Conservation (phyloP, 2,113 vertebrate genomes). For the Andinoacara biseriatus region DNA sequence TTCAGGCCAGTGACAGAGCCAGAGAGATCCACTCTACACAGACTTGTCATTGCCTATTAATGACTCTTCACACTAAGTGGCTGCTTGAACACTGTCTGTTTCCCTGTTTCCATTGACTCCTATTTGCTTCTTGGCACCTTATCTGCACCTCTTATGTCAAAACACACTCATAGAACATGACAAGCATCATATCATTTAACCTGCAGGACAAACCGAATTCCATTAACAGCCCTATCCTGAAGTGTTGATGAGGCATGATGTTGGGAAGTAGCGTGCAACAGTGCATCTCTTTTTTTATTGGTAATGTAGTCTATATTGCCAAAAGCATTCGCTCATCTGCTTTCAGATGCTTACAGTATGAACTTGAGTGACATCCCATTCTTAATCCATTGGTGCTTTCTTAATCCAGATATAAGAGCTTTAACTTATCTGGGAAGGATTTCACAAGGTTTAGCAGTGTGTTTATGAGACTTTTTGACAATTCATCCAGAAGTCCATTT, state of each 20-base stretch:
- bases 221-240: slow-evolving; percentile 18
- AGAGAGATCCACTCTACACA: slow-evolving; percentile 33
- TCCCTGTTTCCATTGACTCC: slow-evolving; percentile 47
- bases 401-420: no score
- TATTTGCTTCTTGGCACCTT: slow-evolving; percentile 52
- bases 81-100: slow-evolving; percentile 36
- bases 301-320: not conserved
- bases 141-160: slow-evolving; percentile 38
- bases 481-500: no score
- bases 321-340: no score
- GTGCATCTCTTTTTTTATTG: not conserved
- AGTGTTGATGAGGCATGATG: slow-evolving; percentile 14
- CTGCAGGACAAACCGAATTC: slow-evolving; percentile 19
- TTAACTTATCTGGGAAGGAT: no score
- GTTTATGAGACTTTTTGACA: no score
- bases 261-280: not conserved
- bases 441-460: no score
- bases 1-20: slow-evolving; percentile 51
- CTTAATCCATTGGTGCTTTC: no score
- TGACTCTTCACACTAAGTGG: slow-evolving; percentile 58
- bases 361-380: no score
- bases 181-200: slow-evolving; percentile 46
- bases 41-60: slow-evolving; percentile 67
- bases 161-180: slow-evolving; percentile 49
- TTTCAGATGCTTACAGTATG: no score